Evolutionary conservation across 2,888 invertebrate species (phyloP).

Genomic region (Hemicrepidius hirtus): DNA sequence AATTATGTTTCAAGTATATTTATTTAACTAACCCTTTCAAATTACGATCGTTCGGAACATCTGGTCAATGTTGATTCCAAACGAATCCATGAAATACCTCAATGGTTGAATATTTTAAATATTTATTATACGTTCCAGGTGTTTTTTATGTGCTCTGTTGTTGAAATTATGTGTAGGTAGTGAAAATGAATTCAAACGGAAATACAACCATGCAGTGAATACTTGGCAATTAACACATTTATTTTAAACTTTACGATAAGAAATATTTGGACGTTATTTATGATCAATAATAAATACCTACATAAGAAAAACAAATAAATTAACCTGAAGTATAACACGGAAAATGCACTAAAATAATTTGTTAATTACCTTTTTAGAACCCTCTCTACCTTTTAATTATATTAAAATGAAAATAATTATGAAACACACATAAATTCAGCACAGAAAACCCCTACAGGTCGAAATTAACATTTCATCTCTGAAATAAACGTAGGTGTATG

Average conservation of each 20-base stretch:
- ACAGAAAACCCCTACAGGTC: background rate
- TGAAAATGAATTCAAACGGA: no score
- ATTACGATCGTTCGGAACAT: background rate
- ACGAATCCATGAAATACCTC: background rate
- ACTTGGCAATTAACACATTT: no score
- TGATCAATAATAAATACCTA: background rate
- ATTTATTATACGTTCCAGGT: constrained; percentile 1
- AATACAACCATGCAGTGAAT: no score
- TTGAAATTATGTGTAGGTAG: background rate
- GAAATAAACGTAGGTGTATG: background rate
- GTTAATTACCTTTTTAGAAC: no score
- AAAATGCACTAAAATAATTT: no score
- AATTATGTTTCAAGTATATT: background rate
- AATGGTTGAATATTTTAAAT: background rate
- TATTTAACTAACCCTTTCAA: background rate
- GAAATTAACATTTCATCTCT: constrained; percentile 3
- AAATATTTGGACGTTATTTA: background rate
- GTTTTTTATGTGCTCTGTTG: background rate
- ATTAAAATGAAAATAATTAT: background rate
- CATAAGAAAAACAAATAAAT: background rate
- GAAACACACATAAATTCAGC: no score
- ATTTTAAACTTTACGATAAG: no score
- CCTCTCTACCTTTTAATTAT: background rate
- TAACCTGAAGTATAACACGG: background rate
- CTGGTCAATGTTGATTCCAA: background rate